These are phyloP conservation scores for Syngnathus typhle DNA, from an alignment of 2,113 vertebrate species.

Conservation along the genomic window DNA sequence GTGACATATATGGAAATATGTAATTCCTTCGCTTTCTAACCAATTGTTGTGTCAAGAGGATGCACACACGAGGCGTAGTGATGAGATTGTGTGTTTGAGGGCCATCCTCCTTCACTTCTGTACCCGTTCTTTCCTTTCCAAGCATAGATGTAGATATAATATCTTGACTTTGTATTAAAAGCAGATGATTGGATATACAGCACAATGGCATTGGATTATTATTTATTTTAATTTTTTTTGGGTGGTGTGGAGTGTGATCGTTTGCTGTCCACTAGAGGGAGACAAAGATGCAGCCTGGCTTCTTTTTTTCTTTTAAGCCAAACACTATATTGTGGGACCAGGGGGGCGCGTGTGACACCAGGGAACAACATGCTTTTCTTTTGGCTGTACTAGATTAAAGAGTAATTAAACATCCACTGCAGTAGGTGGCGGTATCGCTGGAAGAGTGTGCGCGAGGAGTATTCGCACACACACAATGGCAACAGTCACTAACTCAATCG, in stretches of 20 bases:
- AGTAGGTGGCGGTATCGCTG: too few relatives aligned
- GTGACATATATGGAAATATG: conserved; percentile 68
- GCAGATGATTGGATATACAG: conserved; percentile 78
- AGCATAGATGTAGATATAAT: conserved; percentile 91
- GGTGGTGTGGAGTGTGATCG: background rate
- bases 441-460: too few relatives aligned
- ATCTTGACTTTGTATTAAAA: conserved; percentile 98
- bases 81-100: conserved; percentile 47
- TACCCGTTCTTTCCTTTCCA: conserved; percentile 67
- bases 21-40: conserved; percentile 66
- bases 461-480: too few relatives aligned
- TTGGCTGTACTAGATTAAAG: too few relatives aligned
- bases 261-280: conserved; percentile 42
- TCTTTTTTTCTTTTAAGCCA: background rate
- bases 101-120: conserved; percentile 56
- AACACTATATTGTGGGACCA: background rate
- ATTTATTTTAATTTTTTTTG: conserved; percentile 16
- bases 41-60: conserved; percentile 63
- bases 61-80: conserved; percentile 46
- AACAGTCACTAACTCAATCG: too few relatives aligned
- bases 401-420: too few relatives aligned
- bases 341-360: too few relatives aligned
- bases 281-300: background rate
- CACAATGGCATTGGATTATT: conserved; percentile 19
- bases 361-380: too few relatives aligned